These are phyloP conservation scores for Lasiurus cinereus DNA, from an alignment of 2,113 vertebrate genomes.

Conservation along the genomic window DNA sequence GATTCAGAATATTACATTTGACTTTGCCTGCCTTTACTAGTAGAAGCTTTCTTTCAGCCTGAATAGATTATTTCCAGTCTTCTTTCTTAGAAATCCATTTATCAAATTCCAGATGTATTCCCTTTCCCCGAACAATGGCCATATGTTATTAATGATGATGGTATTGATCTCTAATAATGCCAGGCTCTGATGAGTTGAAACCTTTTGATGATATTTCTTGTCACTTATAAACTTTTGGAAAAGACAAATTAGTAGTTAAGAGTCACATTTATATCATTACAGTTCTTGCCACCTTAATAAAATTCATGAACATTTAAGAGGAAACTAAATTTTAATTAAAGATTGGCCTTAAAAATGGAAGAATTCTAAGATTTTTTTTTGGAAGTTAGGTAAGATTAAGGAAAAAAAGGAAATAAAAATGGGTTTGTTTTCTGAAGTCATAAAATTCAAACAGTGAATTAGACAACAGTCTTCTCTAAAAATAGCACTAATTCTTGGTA, in stretches of 20 bases:
- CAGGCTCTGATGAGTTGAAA: constrained; percentile 34
- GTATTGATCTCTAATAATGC: constrained; percentile 62
- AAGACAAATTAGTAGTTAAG: constrained; percentile 56
- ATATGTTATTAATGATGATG: constrained; percentile 10
- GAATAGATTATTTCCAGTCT: constrained; percentile 2
- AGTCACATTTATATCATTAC: not conserved
- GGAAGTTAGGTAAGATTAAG: not conserved
- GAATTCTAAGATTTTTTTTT: constrained; percentile 49
- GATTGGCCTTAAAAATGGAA: constrained; percentile 49
- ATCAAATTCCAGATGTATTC: constrained; percentile 26
- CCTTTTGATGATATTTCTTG: constrained; percentile 33
- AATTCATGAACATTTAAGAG: constrained; percentile 25
- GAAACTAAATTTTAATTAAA: constrained; percentile 55
- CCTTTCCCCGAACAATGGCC: constrained; percentile 6
- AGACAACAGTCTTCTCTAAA: not conserved
- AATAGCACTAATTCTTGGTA: not conserved
- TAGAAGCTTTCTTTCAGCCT: constrained; percentile 9
- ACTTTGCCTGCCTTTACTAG: constrained; percentile 34
- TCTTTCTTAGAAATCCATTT: constrained; percentile 64
- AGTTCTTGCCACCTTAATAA: constrained; percentile 9
- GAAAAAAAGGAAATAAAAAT: constrained; percentile 36
- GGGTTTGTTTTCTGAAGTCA: not conserved
- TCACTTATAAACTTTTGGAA: constrained; percentile 35
- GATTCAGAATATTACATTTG: constrained; percentile 1
- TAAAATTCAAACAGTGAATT: constrained; percentile 8